These are phyloP conservation scores for Hemaris fuciformis DNA, from an alignment of 2,888 invertebrate genomes.

Conservation along the genomic window DNA sequence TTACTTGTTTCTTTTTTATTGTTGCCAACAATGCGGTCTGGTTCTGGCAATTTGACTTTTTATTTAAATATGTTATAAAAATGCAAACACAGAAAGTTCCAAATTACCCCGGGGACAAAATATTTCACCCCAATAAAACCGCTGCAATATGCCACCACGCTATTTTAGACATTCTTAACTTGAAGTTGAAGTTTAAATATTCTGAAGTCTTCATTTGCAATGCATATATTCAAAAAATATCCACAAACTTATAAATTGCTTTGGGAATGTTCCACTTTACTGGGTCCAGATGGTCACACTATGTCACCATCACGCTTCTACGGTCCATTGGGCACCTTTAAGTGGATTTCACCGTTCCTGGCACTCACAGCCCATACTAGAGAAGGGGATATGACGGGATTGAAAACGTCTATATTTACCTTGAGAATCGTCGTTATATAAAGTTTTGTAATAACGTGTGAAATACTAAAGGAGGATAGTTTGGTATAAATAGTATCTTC, in stretches of 20 bases:
- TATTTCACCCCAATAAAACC: background rate
- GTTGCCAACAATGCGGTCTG: background rate
- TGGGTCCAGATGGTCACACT: constrained; percentile 2
- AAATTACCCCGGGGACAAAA: background rate
- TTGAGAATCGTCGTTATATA: background rate
- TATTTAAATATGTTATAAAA: background rate
- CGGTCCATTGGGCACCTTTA: constrained; percentile 20
- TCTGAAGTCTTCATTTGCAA: background rate
- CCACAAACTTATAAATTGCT: background rate
- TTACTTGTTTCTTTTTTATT: no score
- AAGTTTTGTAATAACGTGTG: background rate
- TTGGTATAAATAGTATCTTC: no score
- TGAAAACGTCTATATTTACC: background rate
- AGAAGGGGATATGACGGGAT: background rate
- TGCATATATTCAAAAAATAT: constrained; percentile 4
- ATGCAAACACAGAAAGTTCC: background rate
- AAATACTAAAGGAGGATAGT: background rate
- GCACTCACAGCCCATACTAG: background rate
- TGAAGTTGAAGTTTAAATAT: background rate
- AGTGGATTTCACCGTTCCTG: constrained; percentile 14
- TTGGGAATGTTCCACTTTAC: background rate
- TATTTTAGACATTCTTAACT: background rate
- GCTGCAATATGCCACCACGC: background rate
- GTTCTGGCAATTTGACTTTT: background rate
- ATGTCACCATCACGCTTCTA: constrained; percentile 4